Base-by-base conservation (phyloP, 1,140 invertebrate genomes). In the Aphis craccivora region DNA sequence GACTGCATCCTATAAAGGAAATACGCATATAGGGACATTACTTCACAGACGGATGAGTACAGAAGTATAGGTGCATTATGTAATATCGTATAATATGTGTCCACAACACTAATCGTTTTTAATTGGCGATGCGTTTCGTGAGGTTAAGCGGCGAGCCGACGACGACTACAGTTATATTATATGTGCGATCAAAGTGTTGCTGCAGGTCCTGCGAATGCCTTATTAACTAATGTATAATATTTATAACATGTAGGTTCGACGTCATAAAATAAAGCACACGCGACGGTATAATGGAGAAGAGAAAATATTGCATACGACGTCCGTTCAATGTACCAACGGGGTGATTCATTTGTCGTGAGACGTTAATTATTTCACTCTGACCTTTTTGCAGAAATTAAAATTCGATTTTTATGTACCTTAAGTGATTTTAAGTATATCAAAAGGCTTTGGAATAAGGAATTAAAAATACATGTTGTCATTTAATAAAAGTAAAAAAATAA, bases 61-160 rank as follows among this genome's bases (percentile, higher is more conserved):
- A 67, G 60, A 67, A 25, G 60, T 76, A 76, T n/a, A 20, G 60
- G 60, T 20, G 83, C 20, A 43, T 30, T 11, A 11, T 8, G 20
- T 84, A 84, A 40, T 37, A 22, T 20, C 81, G 81, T 83, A 23
- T 37, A 30, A 30, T 60, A 37, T 20, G 14, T 51, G 48, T 6
- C 43, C 6, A 6, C 83, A 30, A 55, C 88, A 55, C 88, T 90
- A 90, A 90, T 90, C 89, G 53, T 90, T 90, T 90, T 90, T 90
- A 90, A 67, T 90, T 90, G 89, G 37, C 89, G 51, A 90, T 43
- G 43, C 25, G 25, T 48, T 45, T 87, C 40, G 23, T n/a, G 84
- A 45, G 23, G 40, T 18, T 40, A 23, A 1, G 43, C 45, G 45
- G n/a, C 60, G 55, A 25, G 53, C 53, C 53, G 53, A 55, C 53